Base-by-base conservation (phyloP, 2,888 invertebrate genomes). In the Hipparchia semele region DNA sequence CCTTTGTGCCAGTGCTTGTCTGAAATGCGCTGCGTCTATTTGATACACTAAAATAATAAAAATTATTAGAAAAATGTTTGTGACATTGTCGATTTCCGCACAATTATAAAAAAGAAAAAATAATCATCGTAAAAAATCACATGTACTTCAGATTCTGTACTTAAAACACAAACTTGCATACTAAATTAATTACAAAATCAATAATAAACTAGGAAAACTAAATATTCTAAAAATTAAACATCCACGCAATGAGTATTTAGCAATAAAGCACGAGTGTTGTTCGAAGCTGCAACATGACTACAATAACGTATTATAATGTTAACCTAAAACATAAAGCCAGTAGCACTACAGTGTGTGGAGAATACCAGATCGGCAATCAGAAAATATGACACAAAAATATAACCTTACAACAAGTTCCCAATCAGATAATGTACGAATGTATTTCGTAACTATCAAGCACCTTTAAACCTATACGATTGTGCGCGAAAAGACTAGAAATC, bases 181-280 rank as follows among this genome's bases (percentile, higher is more conserved):
- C 86, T 86, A 81, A 85, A 82, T 83, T 80, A 71, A 73, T 79
- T 76, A 81, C 45, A 77, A 78, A 81, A 89, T 83, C 82, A 81
- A 83, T 85, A 87, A 88, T 80, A 86, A 82, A 86, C 86, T 86
- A 87, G 87, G 85, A 76, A 74, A 76, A 74, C 56, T 74, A 76
- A 73, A 85, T 83, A 82, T 80, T 85, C 88, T 88, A 90, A 88
- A 49, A 89, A 87, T 87, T 88, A 92, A 86, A 89, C 91, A 91
- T 92, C 87, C 90, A 91, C 92, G 88, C 91, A 90, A 39, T 93
- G 93, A 94, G 94, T 93, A 94, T 94, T 94, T 90, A 90, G 92
- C 92, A 86, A 86, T 94, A 94, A 94, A 94, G 94, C 94, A 92
- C 90, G 88, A 88, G 87, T 84, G 83, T 92, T 93, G 91, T 89